A percentile compares a stretch with the other conserved stretches of the same genome.
Conservation (phyloP, 2,888 invertebrate genomes). For the Andrena flavipes region DNA sequence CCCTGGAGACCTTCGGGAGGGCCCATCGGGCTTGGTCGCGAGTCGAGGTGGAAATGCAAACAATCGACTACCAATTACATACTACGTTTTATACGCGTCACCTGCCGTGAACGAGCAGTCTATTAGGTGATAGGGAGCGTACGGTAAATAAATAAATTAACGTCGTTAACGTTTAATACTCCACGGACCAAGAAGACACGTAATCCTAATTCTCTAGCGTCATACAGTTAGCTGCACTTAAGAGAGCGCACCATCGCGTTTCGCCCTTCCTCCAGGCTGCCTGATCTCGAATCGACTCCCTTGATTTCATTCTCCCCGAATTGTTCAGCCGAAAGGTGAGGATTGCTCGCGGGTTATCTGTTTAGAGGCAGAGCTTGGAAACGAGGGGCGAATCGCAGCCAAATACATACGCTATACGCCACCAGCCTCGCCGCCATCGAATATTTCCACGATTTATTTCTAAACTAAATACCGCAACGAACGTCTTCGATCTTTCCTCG, state of each 20-base stretch:
- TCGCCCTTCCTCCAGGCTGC: constrained; percentile 30
- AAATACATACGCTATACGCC: constrained; percentile 16
- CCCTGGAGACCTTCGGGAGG: neutral
- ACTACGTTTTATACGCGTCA: constrained; percentile 68
- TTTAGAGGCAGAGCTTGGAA: neutral
- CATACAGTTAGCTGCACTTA: constrained; percentile 78
- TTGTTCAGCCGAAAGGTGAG: no score
- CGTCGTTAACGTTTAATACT: constrained; percentile 78
- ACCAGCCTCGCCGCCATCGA: constrained; percentile 5
- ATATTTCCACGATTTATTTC: constrained; percentile 23
- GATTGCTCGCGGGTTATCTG: neutral
- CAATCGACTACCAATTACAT: constrained; percentile 23
- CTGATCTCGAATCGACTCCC: neutral
- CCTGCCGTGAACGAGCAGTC: constrained; percentile 58
- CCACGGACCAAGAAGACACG: constrained; percentile 80
- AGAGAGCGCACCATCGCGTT: constrained; percentile 22
- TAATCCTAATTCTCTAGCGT: constrained; percentile 76
- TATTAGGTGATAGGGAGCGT: constrained; percentile 70
- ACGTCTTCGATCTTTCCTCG: constrained; percentile 13
- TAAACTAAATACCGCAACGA: neutral
- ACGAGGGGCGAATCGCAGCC: constrained; percentile 25
- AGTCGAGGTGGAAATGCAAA: constrained; percentile 14
- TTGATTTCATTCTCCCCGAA: no score
- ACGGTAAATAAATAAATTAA: constrained; percentile 67
- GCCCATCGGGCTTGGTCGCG: constrained; percentile 4